Evolutionary conservation across 2,888 invertebrate species (phyloP).

Genomic region (Calliphora vomitoria): DNA sequence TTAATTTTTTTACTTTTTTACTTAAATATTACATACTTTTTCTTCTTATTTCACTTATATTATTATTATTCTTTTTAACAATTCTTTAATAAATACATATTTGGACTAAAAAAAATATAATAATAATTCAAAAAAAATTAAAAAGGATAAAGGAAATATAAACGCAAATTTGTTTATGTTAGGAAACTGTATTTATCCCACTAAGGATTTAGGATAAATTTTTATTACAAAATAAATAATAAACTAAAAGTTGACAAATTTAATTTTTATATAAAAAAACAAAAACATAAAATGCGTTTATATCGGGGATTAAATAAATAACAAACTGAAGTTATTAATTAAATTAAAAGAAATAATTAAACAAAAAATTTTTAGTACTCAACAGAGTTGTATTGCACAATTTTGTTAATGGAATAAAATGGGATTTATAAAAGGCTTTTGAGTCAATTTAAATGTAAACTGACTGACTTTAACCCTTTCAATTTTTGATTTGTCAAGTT

Average conservation of each 20-base stretch:
- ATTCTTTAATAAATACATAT: conserved; percentile 41
- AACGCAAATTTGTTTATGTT: conserved; percentile 77
- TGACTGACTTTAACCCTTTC: no score
- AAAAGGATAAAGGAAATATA: conserved; percentile 72
- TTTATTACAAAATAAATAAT: conserved; percentile 23
- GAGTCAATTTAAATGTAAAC: no score
- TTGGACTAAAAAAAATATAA: conserved; percentile 1
- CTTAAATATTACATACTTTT: conserved; percentile 59
- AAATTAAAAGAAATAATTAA: background rate
- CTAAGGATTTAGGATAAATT: conserved; percentile 84
- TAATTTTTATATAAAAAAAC: conserved; percentile 42
- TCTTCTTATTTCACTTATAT: conserved; percentile 35
- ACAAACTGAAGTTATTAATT: background rate
- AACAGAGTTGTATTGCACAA: no score
- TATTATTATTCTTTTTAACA: background rate
- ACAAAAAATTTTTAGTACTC: background rate
- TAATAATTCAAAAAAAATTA: background rate
- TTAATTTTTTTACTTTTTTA: conserved; percentile 39
- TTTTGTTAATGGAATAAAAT: no score
- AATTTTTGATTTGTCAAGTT: no score
- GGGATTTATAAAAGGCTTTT: no score
- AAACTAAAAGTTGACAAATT: conserved; percentile 1
- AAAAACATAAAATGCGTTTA: conserved; percentile 78
- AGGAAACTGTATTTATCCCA: conserved; percentile 83
- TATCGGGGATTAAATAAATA: conserved; percentile 60